Base-by-base conservation (phyloP, 2,888 invertebrate genomes). In the Hofmannophila pseudospretella region DNA sequence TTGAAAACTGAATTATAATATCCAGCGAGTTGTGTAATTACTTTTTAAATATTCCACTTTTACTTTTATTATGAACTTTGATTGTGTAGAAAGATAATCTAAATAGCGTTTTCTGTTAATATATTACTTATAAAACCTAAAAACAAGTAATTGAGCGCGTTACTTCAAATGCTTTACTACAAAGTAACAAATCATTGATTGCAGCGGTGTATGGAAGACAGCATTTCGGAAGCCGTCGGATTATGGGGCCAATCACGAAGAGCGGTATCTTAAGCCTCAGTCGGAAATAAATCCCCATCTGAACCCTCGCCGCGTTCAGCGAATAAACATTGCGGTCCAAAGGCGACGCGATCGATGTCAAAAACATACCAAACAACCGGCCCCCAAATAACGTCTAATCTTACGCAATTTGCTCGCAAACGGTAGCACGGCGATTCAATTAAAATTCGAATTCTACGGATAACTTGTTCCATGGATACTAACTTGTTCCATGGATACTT, bases 311-410 rank as follows among this genome's bases (percentile, higher is more conserved):
- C 61, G 61, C 64, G 64, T 63, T 68, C 61, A 49, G 47, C 61
- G 58, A 71, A 72, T 72, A 78, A 76, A 76, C 71, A 75, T 68
- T 65, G 70, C 54, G 71, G 73, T 56, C 59, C 47, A 54, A 51
- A 58, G 55, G 58, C 52, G 52, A 53, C 58, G 54, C 50, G 65
- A 68, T 70, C 69, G 61, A 70, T 67, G 63, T 64, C 63, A 64
- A 64, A 64, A 71, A 70, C 63, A 67, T 54, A 64, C 54, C 57
- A 50, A 67, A 57, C 59, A 60, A 65, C 56, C 49, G 47, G 45
- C 47, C 51, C 47, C 54, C 47, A 52, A 67, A 62, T 58, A 58
- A 58, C 59, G 49, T 58, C 61, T 66, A 67, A 68, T 67, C 65
- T 66, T 49, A 49, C 52, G 57, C 66, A 66, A 71, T 67, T 66